Base-by-base conservation (phyloP, 2,797 vertebrate species). In the Sternotherus odoratus region DNA sequence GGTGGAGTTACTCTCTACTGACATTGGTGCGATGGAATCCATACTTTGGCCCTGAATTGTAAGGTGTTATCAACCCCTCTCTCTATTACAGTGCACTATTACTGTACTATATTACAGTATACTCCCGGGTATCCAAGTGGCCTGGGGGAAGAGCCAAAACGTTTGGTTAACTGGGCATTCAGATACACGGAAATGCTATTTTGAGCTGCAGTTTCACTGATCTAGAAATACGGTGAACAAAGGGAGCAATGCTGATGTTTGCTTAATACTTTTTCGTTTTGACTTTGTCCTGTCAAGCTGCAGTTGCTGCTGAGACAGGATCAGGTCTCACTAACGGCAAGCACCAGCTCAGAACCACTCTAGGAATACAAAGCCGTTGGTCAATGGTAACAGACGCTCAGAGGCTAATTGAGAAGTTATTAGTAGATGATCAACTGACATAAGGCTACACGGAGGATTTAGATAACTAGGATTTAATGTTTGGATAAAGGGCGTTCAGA, bases 1-100 rank as follows among this genome's bases (percentile, higher is more conserved):
- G 39, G 66, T 39, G 66, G 39, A 28, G 23, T 77, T 56, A 19
- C 66, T 89, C 36, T 82, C 82, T 24, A 54, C 2, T 16, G 82
- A 79, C 51, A 54, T 80, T 30, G 24, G 23, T 46, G 49, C 12
- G 78, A 69, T 33, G 19, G 12, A 0, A 0, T 78, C 36, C 11
- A 87, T 8, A 36, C 33, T 23, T 53, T 84, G 10, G 1, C 56
- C 36, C 17, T 77, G 46, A 16, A 2, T 86, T 94, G 79, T 43
- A 12, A n/a, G 23, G 84, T 12, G 3, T 5, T 88, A 4, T 8
- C 6, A 36, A 36, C 7, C 57, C 30, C 12, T 63, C 21, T 9
- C 69, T 50, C 57, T 60, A 15, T 33, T 33, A 33, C 53, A 53
- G 23, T 24, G 23, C 53, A 51, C 50, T 51, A 21, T 21, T 51